phyloP scores from a whole-genome alignment of 2,888 invertebrate genomes.

The Hydropsyche betteni region DNA sequence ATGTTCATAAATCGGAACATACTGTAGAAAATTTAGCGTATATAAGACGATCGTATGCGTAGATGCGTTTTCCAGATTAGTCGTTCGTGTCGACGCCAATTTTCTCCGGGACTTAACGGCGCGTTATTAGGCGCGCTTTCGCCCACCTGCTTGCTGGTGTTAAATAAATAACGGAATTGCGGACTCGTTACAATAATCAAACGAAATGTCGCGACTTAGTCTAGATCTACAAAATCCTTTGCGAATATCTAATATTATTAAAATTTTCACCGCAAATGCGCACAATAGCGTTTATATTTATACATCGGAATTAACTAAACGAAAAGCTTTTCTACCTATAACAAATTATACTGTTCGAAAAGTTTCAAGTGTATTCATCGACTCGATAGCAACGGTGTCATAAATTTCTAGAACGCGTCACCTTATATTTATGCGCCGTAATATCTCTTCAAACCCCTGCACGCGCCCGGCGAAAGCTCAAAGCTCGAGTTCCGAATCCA shows the following conservation, averaged over 20 bases:
- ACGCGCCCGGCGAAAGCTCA: neutral
- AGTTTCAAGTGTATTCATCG: neutral
- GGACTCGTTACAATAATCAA: slow-evolving; percentile 13
- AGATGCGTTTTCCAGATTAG: slow-evolving; percentile 43
- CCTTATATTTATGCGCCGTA: slow-evolving; percentile 11
- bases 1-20: no score
- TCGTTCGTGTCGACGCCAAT: slow-evolving; percentile 26
- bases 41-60: neutral
- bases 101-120: slow-evolving; percentile 22
- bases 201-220: neutral
- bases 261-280: no score
- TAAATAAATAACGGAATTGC: slow-evolving; percentile 29
- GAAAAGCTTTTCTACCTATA: no score
- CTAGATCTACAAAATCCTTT: no score
- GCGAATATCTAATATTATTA: no score
- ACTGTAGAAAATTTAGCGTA: neutral
- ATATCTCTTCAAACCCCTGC: neutral
- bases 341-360: no score
- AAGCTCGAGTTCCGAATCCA: slow-evolving; percentile 29
- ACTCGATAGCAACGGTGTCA: neutral
- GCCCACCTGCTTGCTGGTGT: slow-evolving; percentile 19
- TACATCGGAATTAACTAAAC: no score
- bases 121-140: slow-evolving; percentile 22
- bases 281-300: no score
- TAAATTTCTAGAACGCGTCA: neutral